Evolutionary conservation across 2,113 vertebrate species (phyloP).

Genomic region (Turnix velox): DNA sequence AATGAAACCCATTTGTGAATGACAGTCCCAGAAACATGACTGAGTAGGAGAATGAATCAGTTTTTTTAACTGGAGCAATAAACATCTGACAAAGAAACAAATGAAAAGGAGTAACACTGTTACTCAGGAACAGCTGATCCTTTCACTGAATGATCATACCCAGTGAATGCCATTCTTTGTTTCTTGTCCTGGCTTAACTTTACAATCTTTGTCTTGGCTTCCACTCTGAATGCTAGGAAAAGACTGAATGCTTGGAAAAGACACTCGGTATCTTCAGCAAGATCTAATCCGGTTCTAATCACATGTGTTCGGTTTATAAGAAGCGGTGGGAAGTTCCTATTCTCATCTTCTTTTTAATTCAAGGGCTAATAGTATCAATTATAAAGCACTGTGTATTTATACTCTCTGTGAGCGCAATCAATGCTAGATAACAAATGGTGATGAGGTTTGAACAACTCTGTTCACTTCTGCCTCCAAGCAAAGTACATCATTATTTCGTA

Average conservation of each 20-base stretch:
- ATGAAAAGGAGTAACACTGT: background rate
- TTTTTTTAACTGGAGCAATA: background rate
- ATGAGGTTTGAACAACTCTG: background rate
- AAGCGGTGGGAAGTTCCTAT: background rate
- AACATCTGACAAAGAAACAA: background rate
- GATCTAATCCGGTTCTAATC: background rate
- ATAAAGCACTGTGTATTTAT: background rate
- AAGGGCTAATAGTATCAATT: background rate
- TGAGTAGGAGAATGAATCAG: background rate
- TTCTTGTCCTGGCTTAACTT: background rate
- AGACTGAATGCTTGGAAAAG: background rate
- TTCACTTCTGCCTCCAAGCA: background rate
- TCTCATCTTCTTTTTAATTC: background rate
- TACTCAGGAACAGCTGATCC: background rate
- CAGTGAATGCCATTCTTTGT: background rate
- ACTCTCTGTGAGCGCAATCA: background rate
- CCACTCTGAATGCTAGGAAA: background rate
- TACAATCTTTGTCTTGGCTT: background rate
- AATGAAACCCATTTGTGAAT: background rate
- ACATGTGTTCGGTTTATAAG: background rate
- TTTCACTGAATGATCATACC: background rate
- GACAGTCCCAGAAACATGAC: background rate
- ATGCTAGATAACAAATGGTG: background rate
- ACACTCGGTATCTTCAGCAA: background rate
- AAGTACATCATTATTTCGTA: background rate